Conservation (phyloP, 1,140 invertebrate genomes). For the Drosophila jambulina region DNA sequence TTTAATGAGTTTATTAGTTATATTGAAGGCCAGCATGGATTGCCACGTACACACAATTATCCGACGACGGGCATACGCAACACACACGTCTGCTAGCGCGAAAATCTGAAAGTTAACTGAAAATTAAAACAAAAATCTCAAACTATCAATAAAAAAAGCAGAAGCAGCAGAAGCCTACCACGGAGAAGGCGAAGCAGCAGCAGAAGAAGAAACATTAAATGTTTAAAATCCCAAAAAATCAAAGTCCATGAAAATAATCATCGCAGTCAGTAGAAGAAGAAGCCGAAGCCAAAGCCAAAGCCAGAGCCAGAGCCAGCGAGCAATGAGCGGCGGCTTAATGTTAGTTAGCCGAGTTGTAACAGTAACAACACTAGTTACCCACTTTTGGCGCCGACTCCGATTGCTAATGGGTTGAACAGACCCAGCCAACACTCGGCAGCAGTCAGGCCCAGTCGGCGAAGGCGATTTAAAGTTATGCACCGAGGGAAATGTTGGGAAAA, state of each 20-base stretch:
- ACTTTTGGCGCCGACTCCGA: conserved; percentile 77
- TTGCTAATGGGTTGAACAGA: conserved; percentile 55
- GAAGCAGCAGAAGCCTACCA: conserved; percentile 43
- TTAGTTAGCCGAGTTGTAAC: conserved; percentile 63
- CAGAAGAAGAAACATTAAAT: conserved; percentile 71
- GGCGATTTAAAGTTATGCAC: conserved; percentile 50
- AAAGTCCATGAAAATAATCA: conserved; percentile 85
- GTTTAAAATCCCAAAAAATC: conserved; percentile 85
- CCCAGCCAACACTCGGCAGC: conserved; percentile 28
- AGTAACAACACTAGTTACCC: conserved; percentile 70
- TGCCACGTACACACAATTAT: conserved; percentile 64
- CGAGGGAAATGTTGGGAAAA: neutral
- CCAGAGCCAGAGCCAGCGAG: conserved; percentile 42
- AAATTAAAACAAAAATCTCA: conserved; percentile 79
- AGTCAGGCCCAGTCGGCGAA: conserved; percentile 35
- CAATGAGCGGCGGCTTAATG: conserved; percentile 26
- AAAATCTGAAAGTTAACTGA: conserved; percentile 85
- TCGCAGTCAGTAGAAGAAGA: conserved; percentile 32
- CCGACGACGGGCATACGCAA: conserved; percentile 15
- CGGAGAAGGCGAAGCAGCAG: conserved; percentile 36
- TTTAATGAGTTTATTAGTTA: conserved; percentile 19
- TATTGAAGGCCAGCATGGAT: neutral
- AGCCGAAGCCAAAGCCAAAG: neutral
- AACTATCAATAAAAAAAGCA: conserved; percentile 72
- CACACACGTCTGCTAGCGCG: conserved; percentile 80